Evolutionary conservation across 2,797 vertebrate species (phyloP).

Genomic region (Paramormyrops hopkinsi): DNA sequence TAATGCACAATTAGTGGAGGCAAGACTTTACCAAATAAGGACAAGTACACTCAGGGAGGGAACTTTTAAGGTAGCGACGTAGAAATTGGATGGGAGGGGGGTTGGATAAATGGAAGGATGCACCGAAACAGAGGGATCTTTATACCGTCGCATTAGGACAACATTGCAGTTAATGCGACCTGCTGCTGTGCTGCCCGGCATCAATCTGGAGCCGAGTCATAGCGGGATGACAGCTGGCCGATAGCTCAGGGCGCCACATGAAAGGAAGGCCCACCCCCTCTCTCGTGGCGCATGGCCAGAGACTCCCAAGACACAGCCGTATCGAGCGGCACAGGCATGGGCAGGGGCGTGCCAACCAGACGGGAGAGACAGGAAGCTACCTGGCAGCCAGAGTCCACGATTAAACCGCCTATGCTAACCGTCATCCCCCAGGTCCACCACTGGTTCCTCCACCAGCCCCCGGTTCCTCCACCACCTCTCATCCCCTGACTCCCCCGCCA

Average conservation of each 20-base stretch:
- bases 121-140: background rate
- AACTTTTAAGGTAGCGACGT: background rate
- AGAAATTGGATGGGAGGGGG: background rate
- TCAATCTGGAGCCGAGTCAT: constrained; percentile 23
- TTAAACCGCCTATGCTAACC: background rate
- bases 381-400: constrained; percentile 23
- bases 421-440: background rate
- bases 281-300: background rate
- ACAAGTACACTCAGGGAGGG: background rate
- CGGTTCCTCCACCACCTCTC: background rate
- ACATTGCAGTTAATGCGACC: constrained; percentile 4
- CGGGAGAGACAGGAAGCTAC: background rate
- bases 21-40: background rate
- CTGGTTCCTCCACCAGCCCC: background rate
- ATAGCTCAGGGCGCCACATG: constrained; percentile 26
- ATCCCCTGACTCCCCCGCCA: background rate
- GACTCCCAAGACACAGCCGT: background rate
- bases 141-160: background rate
- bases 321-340: background rate
- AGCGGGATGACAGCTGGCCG: constrained; percentile 21
- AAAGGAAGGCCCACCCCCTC: constrained; percentile 14
- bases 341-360: background rate
- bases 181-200: background rate
- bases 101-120: background rate
- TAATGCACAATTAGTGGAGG: background rate